Base-by-base conservation (phyloP, 2,888 invertebrate genomes). In the Alcis repandata region DNA sequence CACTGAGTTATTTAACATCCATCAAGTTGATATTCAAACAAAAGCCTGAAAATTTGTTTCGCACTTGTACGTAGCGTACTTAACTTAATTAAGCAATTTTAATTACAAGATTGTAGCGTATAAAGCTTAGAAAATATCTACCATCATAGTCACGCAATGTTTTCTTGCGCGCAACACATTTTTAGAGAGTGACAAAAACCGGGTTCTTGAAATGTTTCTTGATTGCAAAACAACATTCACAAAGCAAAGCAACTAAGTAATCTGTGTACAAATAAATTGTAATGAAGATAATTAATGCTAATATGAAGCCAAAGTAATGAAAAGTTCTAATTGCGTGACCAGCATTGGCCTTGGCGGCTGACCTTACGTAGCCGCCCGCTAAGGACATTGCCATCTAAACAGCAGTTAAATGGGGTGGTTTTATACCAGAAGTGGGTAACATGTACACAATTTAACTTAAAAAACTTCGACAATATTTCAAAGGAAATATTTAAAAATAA, bases 251-350 rank as follows among this genome's bases (percentile, higher is more conserved):
- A n/a, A n/a, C n/a, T n/a, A n/a, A 15, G 3, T n/a, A 22, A 27
- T 48, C 17, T 17, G 17, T 49, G 32, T 10, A 49, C 49, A 27
- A 49, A 70, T 72, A 59, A 32, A 10, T 32, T 17, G 19, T 20
- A 51, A 10, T 19, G 51, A 40, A 41, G 27, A 20, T 54, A 64
- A 59, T 51, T 2, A 49, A 56, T 59, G 59, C 51, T 56, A 61
- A 78, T 79, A 79, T 73, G 87, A 88, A 87, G 83, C 85, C 86
- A 69, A 76, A 82, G 78, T 80, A 86, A 84, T 84, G 84, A 83
- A 78, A 67, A 75, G 77, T 73, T 75, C 83, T 89, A 87, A 88
- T 88, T 85, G 85, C 81, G 79, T 82, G 79, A 73, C 80, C 77
- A 76, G 69, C 75, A 63, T 68, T 74, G 84, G 73, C 88, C 89